phyloP scores from a whole-genome alignment of 2,888 invertebrate species.

The Drymonia ruficornis region DNA sequence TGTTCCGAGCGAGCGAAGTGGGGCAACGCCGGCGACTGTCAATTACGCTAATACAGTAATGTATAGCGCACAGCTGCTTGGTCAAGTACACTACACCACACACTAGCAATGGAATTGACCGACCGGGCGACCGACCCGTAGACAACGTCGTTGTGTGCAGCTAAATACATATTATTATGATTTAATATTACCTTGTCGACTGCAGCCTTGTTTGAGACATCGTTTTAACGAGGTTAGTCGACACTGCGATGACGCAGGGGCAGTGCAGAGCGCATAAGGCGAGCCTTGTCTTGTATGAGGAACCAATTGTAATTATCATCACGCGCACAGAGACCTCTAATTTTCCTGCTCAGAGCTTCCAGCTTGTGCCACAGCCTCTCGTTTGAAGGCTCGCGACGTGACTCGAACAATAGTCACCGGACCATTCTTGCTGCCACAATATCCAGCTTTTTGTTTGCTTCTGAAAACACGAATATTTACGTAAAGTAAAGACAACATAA shows the following conservation, averaged over 20 bases:
- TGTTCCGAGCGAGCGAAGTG: neutral
- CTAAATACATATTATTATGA: no score
- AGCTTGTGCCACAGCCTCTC: neutral
- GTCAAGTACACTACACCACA: neutral
- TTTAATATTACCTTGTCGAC: neutral
- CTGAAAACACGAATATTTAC: neutral
- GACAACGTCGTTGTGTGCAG: no score
- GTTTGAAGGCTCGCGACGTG: neutral
- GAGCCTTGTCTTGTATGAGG: neutral
- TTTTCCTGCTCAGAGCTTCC: neutral
- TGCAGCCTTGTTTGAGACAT: neutral
- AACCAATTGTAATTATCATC: neutral
- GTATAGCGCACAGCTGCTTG: neutral
- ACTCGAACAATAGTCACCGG: neutral
- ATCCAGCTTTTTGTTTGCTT: neutral
- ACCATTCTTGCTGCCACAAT: neutral
- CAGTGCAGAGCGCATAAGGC: neutral
- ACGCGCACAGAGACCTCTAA: neutral
- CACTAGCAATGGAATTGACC: neutral
- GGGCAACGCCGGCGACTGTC: neutral
- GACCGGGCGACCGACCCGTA: neutral
- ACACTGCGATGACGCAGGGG: neutral
- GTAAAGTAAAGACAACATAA: neutral
- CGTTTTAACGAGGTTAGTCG: neutral
- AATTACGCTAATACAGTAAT: neutral